Evolutionary conservation across 2,113 vertebrate genomes (phyloP).

Genomic region (Pogona vitticeps): DNA sequence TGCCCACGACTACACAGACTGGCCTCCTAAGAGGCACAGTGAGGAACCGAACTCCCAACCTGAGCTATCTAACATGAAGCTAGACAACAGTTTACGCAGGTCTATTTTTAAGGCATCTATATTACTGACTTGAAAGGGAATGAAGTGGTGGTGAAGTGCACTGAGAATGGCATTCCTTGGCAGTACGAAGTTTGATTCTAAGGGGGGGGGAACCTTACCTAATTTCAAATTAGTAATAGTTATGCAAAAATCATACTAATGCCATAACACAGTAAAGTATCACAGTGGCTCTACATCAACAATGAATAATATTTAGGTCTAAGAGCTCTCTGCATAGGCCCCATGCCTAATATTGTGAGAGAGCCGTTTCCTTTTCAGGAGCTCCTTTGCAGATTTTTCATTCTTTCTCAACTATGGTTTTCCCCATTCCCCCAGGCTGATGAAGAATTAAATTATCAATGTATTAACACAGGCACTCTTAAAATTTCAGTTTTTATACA

Average conservation of each 20-base stretch:
- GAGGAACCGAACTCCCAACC: too few species aligned
- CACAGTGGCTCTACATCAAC: neutral
- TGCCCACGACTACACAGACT: too few species aligned
- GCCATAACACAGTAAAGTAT: neutral
- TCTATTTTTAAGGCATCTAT: neutral
- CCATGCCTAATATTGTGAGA: neutral
- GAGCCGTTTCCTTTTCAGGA: too few species aligned
- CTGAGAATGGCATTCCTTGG: neutral
- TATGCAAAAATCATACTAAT: neutral
- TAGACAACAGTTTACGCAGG: neutral
- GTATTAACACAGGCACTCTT: neutral
- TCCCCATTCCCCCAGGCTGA: neutral
- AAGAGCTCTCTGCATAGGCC: neutral
- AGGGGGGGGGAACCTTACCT: neutral
- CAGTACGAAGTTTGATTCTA: neutral
- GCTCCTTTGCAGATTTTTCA: neutral
- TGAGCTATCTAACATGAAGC: too few species aligned
- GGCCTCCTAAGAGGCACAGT: too few species aligned
- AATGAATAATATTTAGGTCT: neutral
- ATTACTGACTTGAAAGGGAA: neutral
- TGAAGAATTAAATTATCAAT: neutral
- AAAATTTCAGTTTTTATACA: neutral
- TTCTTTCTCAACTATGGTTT: neutral
- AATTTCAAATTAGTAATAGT: neutral
- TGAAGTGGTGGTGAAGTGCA: neutral